A percentile compares a stretch with the other conserved stretches of the same genome.
These are phyloP conservation scores for Drosophila sechellia DNA, from an alignment of 1,140 invertebrate genomes.

Conservation along the genomic window DNA sequence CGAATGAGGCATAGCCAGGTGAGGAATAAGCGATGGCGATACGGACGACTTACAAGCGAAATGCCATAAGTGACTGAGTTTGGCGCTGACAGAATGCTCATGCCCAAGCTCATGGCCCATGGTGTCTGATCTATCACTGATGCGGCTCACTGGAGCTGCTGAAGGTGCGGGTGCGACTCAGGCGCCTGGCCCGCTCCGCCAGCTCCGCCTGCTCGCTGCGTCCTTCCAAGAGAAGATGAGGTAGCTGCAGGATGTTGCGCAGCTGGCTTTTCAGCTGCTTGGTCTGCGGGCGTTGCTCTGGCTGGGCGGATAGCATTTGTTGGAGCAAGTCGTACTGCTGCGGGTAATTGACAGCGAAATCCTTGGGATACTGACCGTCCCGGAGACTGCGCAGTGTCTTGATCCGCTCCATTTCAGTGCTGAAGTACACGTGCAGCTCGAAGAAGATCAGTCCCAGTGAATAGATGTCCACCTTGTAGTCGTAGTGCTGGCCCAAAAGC, in stretches of 20 bases:
- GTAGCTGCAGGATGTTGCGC: constrained; percentile 62
- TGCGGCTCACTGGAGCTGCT: constrained; percentile 69
- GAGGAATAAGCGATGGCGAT: constrained; percentile 15
- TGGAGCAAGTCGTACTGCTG: constrained; percentile 89
- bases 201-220: constrained; percentile 63
- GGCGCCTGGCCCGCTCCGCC: constrained; percentile 58
- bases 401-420: constrained; percentile 95
- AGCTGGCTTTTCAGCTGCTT: constrained; percentile 87
- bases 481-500: constrained; percentile 90
- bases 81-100: neutral
- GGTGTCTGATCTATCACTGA: constrained; percentile 50
- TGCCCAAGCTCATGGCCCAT: constrained; percentile 8
- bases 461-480: constrained; percentile 98
- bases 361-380: constrained; percentile 88
- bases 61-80: constrained; percentile 42
- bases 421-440: constrained; percentile 95
- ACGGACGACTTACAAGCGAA: constrained; percentile 38
- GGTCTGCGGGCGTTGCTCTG: constrained; percentile 90
- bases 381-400: constrained; percentile 87
- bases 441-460: constrained; percentile 97
- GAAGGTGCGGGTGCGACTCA: constrained; percentile 77
- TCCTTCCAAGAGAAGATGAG: constrained; percentile 60
- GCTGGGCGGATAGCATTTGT: constrained; percentile 91
- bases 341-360: constrained; percentile 88
- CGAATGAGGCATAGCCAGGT: constrained; percentile 57